Percentiles rank a stretch among this genome's conserved stretches.
These are phyloP conservation scores for Rhamphomyia laevipes DNA, from an alignment of 2,888 invertebrate genomes.

Conservation along the genomic window DNA sequence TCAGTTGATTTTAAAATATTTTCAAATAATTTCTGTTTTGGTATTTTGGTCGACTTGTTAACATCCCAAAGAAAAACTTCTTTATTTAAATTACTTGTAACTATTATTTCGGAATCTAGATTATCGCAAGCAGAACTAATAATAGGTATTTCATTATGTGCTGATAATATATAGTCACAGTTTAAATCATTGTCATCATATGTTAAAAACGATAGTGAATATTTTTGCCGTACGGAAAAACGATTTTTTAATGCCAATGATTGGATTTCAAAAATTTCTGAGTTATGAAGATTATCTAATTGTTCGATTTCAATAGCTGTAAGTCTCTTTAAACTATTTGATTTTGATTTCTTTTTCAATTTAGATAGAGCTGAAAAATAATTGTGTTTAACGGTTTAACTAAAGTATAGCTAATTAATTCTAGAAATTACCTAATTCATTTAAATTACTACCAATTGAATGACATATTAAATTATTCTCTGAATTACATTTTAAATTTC, in stretches of 20 bases:
- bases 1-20: slow-evolving; percentile 4
- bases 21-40: slow-evolving; percentile 5
- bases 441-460: slow-evolving; percentile 20
- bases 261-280: slow-evolving; percentile 28
- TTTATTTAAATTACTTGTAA: slow-evolving; percentile 26
- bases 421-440: slow-evolving; percentile 17
- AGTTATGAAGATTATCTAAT: not conserved
- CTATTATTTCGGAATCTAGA: slow-evolving; percentile 16
- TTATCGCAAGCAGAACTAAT: slow-evolving; percentile 26
- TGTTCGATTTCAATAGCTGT: not conserved
- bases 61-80: slow-evolving; percentile 23
- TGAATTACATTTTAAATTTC: slow-evolving; percentile 23
- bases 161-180: not conserved
- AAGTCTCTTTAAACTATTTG: not conserved
- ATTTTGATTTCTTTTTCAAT: not conserved
- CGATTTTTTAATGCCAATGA: slow-evolving; percentile 11
- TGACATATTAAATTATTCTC: slow-evolving; percentile 19
- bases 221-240: slow-evolving; percentile 22
- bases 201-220: slow-evolving; percentile 21
- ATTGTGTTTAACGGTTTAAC: not conserved
- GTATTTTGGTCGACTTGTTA: slow-evolving; percentile 6
- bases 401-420: no score
- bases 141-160: slow-evolving; percentile 21
- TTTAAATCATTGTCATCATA: slow-evolving; percentile 4
- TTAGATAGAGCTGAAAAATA: slow-evolving; percentile 10